Conservation (phyloP, 2,888 invertebrate genomes). For the Anthrax anthrax region DNA sequence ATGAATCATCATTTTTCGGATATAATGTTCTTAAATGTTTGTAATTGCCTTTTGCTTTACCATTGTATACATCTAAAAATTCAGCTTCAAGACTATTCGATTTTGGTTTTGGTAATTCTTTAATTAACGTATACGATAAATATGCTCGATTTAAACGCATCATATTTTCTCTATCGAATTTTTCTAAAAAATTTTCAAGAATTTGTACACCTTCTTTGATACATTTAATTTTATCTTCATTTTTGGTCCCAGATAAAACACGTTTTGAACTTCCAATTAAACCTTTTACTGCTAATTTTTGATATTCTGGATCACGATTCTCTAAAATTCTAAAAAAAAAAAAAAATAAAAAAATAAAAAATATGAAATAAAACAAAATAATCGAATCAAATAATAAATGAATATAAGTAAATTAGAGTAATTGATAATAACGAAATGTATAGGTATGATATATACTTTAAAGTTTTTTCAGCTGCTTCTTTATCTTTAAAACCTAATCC, state of each 20-base stretch:
- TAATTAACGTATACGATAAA: conserved; percentile 44
- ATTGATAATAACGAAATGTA: no score
- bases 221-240: conserved; percentile 57
- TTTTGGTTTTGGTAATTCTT: conserved; percentile 42
- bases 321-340: conserved; percentile 38
- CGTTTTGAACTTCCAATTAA: conserved; percentile 56
- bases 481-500: conserved; percentile 67
- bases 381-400: no score
- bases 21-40: conserved; percentile 54
- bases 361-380: no score
- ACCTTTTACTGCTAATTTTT: conserved; percentile 55
- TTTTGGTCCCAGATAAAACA: conserved; percentile 58
- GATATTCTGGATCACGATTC: conserved; percentile 64
- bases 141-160: conserved; percentile 57
- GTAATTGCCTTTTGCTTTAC: conserved; percentile 40
- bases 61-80: conserved; percentile 55
- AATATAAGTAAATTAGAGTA: no score
- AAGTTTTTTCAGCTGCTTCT: conserved; percentile 52
- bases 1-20: conserved; percentile 37
- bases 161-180: conserved; percentile 52
- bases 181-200: conserved; percentile 59
- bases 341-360: no score
- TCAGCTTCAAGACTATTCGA: conserved; percentile 36
- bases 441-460: conserved; percentile 40
- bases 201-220: conserved; percentile 57